phyloP scores from a whole-genome alignment of 2,888 invertebrate species.

The Lymantria dispar region DNA sequence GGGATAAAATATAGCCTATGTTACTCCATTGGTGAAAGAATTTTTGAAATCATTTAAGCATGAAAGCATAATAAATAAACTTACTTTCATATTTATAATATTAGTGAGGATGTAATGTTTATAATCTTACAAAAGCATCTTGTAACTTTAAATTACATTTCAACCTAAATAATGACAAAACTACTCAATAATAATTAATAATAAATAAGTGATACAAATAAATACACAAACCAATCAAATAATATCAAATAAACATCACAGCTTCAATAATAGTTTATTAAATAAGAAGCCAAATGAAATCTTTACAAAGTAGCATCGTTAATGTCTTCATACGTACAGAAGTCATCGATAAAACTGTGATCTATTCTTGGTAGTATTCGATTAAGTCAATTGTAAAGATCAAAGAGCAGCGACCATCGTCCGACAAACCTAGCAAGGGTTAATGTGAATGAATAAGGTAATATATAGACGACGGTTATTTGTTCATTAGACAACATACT shows the following conservation, averaged over 20 bases:
- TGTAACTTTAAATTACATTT: too few relatives aligned
- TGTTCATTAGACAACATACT: too few relatives aligned
- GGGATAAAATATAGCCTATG: too few relatives aligned
- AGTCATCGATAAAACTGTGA: slow-evolving; percentile 49
- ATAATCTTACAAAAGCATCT: too few relatives aligned
- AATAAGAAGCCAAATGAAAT: slow-evolving; percentile 26
- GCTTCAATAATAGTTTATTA: slow-evolving; percentile 8
- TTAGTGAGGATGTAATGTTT: too few relatives aligned
- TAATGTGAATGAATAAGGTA: background rate
- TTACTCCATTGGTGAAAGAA: too few relatives aligned
- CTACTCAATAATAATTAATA: too few relatives aligned
- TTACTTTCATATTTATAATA: too few relatives aligned
- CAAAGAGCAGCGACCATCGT: slow-evolving; percentile 42
- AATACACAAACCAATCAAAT: background rate
- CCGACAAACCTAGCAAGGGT: background rate
- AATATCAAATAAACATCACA: slow-evolving; percentile 7
- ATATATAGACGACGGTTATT: slow-evolving; percentile 17
- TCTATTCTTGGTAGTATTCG: slow-evolving; percentile 56
- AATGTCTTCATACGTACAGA: slow-evolving; percentile 36
- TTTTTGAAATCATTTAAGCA: too few relatives aligned
- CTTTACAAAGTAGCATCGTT: slow-evolving; percentile 9
- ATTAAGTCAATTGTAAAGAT: slow-evolving; percentile 66
- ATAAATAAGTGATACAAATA: background rate
- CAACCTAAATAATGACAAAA: too few relatives aligned
- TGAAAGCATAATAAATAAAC: too few relatives aligned